A percentile compares a stretch with the other conserved stretches of the same genome.
phyloP scores from a whole-genome alignment of 2,888 invertebrate species.

The Tinea pellionella region DNA sequence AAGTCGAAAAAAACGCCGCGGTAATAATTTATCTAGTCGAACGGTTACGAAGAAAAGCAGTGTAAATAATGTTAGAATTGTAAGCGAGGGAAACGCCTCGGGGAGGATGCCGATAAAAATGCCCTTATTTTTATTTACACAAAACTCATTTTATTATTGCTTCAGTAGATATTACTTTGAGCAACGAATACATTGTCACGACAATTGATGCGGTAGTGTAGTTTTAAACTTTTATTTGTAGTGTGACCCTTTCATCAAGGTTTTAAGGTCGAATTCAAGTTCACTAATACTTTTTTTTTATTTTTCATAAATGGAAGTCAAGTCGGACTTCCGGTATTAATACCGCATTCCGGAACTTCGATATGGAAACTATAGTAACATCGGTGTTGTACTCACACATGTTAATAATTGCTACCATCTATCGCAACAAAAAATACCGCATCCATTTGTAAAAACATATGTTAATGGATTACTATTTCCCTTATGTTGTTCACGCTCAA shows the following conservation, averaged over 20 bases:
- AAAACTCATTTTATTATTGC: conserved; percentile 14
- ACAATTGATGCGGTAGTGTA: too few species aligned
- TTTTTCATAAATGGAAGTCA: too few species aligned
- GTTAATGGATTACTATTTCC: conserved; percentile 15
- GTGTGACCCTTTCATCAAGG: too few species aligned
- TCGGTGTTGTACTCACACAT: too few species aligned
- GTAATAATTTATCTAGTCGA: conserved; percentile 15
- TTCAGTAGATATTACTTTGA: conserved; percentile 3
- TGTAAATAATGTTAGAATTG: conserved; percentile 14
- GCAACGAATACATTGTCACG: background rate
- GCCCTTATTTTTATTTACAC: conserved; percentile 14
- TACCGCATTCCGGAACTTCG: too few species aligned
- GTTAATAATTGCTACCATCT: too few species aligned
- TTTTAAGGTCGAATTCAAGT: too few species aligned
- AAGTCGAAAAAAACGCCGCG: background rate
- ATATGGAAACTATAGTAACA: background rate
- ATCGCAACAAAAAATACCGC: background rate
- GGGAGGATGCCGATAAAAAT: conserved; percentile 12
- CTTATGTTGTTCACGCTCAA: conserved; percentile 41
- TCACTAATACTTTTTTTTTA: too few species aligned
- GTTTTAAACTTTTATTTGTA: too few species aligned
- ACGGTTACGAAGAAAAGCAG: conserved; percentile 14
- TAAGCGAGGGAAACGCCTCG: conserved; percentile 12
- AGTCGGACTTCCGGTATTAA: too few species aligned
- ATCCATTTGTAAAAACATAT: background rate